Evolutionary conservation across 1,140 invertebrate genomes (phyloP), one percentile per base, ranked within the genome.

Genomic region (Drosophila orena): DNA sequence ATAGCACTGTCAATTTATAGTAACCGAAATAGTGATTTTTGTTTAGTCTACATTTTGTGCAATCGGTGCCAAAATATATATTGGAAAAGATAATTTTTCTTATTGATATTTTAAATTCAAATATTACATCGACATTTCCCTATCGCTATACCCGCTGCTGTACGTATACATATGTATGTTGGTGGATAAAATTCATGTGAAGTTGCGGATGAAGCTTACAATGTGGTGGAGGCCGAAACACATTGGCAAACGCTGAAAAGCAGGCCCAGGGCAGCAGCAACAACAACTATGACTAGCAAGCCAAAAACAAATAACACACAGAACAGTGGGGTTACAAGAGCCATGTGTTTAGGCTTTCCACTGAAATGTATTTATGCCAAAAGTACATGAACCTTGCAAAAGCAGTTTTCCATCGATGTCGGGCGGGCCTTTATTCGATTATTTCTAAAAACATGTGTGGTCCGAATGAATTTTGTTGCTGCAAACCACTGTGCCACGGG

Each of bases 141-240:
- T 27, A 59, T 2, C 8, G 14, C 14, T 27, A 17, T 62, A 17
- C 27, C 59, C 47, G 10, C 37, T 34, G 20, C 50, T 30, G 30
- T 30, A 30, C 7, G 30, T 3, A 7, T 30, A 30, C 62, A 40
- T 44, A 54, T 53, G 40, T 69, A 43, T 57, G 49, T 68, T 43
- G 34, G 57, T 77, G 77, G 34, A 66, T 71, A 58, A 79, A 79
- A 68, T 79, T 79, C 70, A 73, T 79, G 76, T 68, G 54, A 81
- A 79, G 81, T 69, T 62, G 61, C 81, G 57, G 61, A 81, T 81
- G 69, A 71, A 81, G 72, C 64, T 80, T 65, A 56, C 64, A 76
- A 81, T 81, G 81, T 81, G 61, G 71, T 89, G 84, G 76, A 79
- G 79, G 78, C 81, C 62, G 46, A 79, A 76, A 79, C 24, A 74